Conservation (phyloP, 2,113 vertebrate species). For the Egretta garzetta region DNA sequence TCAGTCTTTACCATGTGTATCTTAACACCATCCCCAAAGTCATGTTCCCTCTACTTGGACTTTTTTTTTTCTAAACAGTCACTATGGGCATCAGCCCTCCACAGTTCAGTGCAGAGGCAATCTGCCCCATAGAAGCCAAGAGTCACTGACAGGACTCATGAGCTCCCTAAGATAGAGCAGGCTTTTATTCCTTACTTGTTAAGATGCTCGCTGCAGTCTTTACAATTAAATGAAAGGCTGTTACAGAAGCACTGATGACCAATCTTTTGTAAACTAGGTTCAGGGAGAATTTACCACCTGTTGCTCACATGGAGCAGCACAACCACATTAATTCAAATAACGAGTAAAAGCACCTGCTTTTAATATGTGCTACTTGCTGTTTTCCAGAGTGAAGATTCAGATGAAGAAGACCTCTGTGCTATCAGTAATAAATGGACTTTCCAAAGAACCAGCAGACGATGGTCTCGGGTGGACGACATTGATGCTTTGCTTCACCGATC, state of each 20-base stretch:
- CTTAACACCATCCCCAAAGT: background rate
- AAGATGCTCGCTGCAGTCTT: background rate
- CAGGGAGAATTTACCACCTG: background rate
- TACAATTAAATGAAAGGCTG: background rate
- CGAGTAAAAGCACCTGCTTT: background rate
- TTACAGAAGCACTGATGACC: background rate
- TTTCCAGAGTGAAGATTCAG: conserved; percentile 91
- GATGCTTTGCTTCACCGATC: conserved; percentile 77
- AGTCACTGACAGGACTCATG: background rate
- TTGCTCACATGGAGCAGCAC: background rate
- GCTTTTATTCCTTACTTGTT: background rate
- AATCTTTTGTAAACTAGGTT: background rate
- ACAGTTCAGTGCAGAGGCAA: background rate
- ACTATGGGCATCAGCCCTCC: background rate
- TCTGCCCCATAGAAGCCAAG: background rate
- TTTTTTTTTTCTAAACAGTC: background rate
- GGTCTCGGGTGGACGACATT: conserved; percentile 91
- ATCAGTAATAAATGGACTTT: conserved; percentile 98
- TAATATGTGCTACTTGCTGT: conserved; percentile 5
- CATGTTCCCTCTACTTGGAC: background rate
- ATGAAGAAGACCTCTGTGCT: conserved; percentile 93
- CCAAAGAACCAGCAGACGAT: conserved; percentile 92
- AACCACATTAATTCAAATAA: background rate
- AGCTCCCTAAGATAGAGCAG: background rate
- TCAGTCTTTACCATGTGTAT: background rate